Base-by-base conservation (phyloP, 2,113 vertebrate species). In the Tamias sibiricus region DNA sequence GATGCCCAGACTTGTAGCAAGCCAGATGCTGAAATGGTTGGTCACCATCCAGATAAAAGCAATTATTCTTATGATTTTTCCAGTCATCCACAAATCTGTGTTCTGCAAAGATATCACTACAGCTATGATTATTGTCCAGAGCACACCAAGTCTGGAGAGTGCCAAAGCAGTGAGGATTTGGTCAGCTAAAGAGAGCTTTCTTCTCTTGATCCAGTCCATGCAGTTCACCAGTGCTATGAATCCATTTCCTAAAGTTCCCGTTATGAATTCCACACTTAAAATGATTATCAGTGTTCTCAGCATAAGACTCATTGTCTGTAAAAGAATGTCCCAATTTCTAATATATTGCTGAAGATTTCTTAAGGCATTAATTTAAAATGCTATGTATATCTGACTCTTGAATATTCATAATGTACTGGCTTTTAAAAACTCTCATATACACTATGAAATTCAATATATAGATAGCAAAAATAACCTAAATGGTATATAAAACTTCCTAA, bases 171-270 rank as follows among this genome's bases (percentile, higher is more conserved):
- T 82, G 47, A 90, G 72, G 30, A 94, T 68, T 52, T 3, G 2
- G n/a, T 95, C 82, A 68, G 6, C 71, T 2, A 19, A 49, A 24
- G 75, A 87, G 11, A 97, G 5, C 37, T 92, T 91, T 71, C 35
- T 80, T 69, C 40, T 52, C 52, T 87, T 80, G 26, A 72, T 20
- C 64, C 85, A 84, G 69, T 88, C 59, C 16, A 77, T 8, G 24
- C 26, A 86, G 30, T 59, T 90, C 57, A 76, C 54, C 66, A 86
- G 8, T 5, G 14, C 69, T 30, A 90, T 93, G 80, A 90, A 76
- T 28, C 37, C 47, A 59, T 93, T 96, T 44, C 71, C 96, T 14
- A 80, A 57, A 81, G 3, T 79, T 6, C 66, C 93, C 49, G 52
- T 22, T 4, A 87, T 59, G 13, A 86, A 57, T 89, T 92, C 86